Conservation (phyloP, 1,140 invertebrate genomes). For the Drosophila melanogaster region Release_6_plus_ISO1_MT NT_037436.4:12266001-12266500, state of each 20-base stretch:
- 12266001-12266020: conserved; percentile 31
- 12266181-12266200: conserved; percentile 50
- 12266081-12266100: conserved; percentile 33
- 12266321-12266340: conserved; percentile 47
- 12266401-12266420: conserved; percentile 41
- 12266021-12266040: conserved; percentile 33
- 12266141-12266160: conserved; percentile 62
- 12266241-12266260: conserved; percentile 26
- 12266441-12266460: conserved; percentile 27
- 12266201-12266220: conserved; percentile 15
- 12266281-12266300: conserved; percentile 10
- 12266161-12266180: conserved; percentile 57
- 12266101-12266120: conserved; percentile 15
- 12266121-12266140: conserved; percentile 23
- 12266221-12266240: conserved; percentile 26
- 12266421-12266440: conserved; percentile 43
- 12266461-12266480: conserved; percentile 9
- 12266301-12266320: conserved; percentile 47
- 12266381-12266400: conserved; percentile 14
- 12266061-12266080: conserved; percentile 14
- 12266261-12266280: conserved; percentile 35
- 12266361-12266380: conserved; percentile 39
- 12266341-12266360: conserved; percentile 65
- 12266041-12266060: conserved; percentile 18
- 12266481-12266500: not conserved